Evolutionary conservation across 2,888 invertebrate species (phyloP).

Genomic region (Alcis repandata): DNA sequence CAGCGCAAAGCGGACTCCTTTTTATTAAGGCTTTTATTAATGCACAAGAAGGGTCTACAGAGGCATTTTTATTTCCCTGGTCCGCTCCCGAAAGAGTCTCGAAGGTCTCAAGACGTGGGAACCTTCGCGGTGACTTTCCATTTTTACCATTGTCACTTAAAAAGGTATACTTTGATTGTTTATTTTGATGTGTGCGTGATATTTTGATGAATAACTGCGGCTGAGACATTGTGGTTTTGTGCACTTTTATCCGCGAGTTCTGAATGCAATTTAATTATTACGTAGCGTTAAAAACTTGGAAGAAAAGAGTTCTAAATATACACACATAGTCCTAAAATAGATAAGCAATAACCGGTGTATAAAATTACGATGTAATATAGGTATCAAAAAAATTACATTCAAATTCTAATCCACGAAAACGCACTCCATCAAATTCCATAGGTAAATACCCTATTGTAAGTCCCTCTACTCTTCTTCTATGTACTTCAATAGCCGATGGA

Average conservation of each 20-base stretch:
- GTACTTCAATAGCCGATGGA: too few relatives aligned
- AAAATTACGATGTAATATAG: too few relatives aligned
- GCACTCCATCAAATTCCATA: neutral
- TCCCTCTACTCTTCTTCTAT: too few relatives aligned
- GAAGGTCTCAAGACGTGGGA: conserved; percentile 70
- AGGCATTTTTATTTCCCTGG: conserved; percentile 77
- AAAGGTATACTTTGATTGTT: conserved; percentile 51
- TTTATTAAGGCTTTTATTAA: conserved; percentile 82
- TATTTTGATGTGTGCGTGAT: conserved; percentile 45
- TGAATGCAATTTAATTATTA: too few relatives aligned
- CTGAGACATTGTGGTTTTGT: neutral
- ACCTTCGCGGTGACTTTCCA: conserved; percentile 73
- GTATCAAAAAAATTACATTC: too few relatives aligned
- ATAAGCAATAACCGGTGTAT: too few relatives aligned
- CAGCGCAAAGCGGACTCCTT: conserved; percentile 75
- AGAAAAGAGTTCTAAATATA: too few relatives aligned
- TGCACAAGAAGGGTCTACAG: conserved; percentile 66
- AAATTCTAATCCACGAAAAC: neutral
- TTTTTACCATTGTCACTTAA: conserved; percentile 59
- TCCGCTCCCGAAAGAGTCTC: conserved; percentile 65
- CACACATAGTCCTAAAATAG: too few relatives aligned
- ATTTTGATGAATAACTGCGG: conserved; percentile 31
- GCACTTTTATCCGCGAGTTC: too few relatives aligned
- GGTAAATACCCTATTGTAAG: neutral
- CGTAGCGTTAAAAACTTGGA: too few relatives aligned